Evolutionary conservation across 2,797 vertebrate species (phyloP).

Genomic region (Yasuhikotakia modesta): DNA sequence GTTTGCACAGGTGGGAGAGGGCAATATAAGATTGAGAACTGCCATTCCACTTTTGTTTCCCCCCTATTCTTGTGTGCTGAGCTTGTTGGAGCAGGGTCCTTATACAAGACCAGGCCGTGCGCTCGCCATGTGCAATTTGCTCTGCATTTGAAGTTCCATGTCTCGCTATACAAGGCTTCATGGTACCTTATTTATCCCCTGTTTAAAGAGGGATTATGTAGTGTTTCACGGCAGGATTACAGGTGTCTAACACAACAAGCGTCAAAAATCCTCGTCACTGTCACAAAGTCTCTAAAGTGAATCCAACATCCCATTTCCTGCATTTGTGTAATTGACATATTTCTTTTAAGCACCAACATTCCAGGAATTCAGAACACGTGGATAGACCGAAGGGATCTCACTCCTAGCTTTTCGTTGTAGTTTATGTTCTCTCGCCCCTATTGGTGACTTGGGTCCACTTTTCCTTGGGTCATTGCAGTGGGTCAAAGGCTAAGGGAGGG

Average conservation of each 20-base stretch:
- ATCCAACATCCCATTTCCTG: slow-evolving; percentile 28
- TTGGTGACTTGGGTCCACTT: slow-evolving; percentile 45
- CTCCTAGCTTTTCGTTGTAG: slow-evolving; percentile 32
- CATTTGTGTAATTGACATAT: slow-evolving; percentile 47
- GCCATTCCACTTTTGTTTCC: slow-evolving; percentile 55
- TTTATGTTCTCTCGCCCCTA: slow-evolving; percentile 18
- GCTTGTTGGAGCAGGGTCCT: slow-evolving; percentile 52
- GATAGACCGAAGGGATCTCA: slow-evolving; percentile 39
- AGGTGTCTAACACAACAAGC: slow-evolving; percentile 54
- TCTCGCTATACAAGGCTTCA: slow-evolving; percentile 41
- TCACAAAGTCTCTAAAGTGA: slow-evolving; percentile 44
- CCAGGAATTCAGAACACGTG: slow-evolving; percentile 43
- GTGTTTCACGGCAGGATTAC: slow-evolving; percentile 61
- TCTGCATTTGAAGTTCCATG: slow-evolving; percentile 48
- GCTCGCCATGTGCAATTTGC: slow-evolving; percentile 48
- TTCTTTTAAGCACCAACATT: slow-evolving; percentile 52
- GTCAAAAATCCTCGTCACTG: slow-evolving; percentile 41
- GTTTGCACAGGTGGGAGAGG: slow-evolving; percentile 67
- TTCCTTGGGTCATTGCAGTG: slow-evolving; percentile 39
- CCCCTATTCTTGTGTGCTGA: slow-evolving; percentile 49
- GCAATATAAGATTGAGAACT: slow-evolving; percentile 52
- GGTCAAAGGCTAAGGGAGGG: slow-evolving; percentile 2
- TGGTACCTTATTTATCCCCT: slow-evolving; percentile 51
- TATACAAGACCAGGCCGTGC: slow-evolving; percentile 39
- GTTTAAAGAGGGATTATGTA: slow-evolving; percentile 60